Conservation (phyloP, 2,797 vertebrate genomes). For the Gymnothorax reevesii region DNA sequence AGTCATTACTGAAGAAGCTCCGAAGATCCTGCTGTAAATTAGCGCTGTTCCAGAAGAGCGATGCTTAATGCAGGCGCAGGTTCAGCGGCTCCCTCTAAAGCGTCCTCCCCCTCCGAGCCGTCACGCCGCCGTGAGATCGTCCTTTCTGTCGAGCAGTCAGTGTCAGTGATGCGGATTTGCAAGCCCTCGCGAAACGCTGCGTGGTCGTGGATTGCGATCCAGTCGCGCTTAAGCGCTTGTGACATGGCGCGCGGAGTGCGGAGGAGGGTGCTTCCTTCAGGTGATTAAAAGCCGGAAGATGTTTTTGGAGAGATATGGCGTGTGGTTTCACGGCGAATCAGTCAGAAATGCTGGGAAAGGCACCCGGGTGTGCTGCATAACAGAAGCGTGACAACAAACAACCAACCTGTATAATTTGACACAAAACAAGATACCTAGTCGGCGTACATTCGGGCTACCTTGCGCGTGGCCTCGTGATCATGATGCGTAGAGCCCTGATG, state of each 20-base stretch:
- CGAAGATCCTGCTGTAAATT: slow-evolving; percentile 28
- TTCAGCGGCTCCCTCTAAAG: slow-evolving; percentile 15
- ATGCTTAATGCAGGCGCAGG: not conserved
- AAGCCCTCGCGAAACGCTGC: not conserved
- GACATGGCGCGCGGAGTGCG: not conserved
- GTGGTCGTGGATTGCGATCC: not conserved
- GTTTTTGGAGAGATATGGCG: not conserved
- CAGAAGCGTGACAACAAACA: not conserved
- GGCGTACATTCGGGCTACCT: no score
- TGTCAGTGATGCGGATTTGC: not conserved
- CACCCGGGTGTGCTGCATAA: not conserved
- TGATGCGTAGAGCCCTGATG: no score
- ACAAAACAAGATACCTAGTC: no score
- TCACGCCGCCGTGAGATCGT: not conserved
- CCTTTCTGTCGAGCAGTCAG: not conserved
- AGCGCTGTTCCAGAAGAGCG: slow-evolving; percentile 23
- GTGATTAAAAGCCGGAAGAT: not conserved
- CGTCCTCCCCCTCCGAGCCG: not conserved
- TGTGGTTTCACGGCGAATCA: not conserved
- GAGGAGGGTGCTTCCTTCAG: not conserved
- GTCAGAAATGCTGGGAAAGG: not conserved
- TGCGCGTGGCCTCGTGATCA: no score
- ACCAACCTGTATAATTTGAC: not conserved
- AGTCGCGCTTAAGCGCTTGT: not conserved
- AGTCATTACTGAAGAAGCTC: slow-evolving; percentile 30